A percentile compares a stretch with the other conserved stretches of the same genome.
Evolutionary conservation across 2,888 invertebrate species (phyloP).

Genomic region (Neuroscelio doddi): DNA sequence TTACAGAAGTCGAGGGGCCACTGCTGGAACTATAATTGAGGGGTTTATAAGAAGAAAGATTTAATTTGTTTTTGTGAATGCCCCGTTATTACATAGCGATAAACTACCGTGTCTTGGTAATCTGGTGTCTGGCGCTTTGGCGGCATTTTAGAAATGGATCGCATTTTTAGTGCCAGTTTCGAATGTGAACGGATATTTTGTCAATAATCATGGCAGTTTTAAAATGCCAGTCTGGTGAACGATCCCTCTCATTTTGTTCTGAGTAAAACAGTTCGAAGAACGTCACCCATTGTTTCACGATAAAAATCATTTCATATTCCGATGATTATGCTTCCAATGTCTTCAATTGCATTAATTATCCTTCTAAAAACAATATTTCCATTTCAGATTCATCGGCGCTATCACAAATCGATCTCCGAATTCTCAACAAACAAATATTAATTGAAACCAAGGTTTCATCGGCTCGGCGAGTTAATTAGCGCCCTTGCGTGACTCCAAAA

Average conservation of each 20-base stretch:
- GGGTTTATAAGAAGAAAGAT: slow-evolving; percentile 42
- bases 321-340: too few species aligned
- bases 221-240: too few species aligned
- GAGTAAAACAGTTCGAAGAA: too few species aligned
- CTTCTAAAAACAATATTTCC: too few species aligned
- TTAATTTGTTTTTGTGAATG: slow-evolving; percentile 46
- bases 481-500: too few species aligned
- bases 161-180: background rate
- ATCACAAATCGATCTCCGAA: background rate
- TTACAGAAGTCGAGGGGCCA: slow-evolving; percentile 16
- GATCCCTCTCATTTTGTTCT: too few species aligned
- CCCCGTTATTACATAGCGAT: slow-evolving; percentile 45
- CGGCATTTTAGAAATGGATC: slow-evolving; percentile 2
- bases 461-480: slow-evolving; percentile 12
- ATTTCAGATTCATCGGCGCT: too few species aligned
- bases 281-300: too few species aligned
- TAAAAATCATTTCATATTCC: too few species aligned
- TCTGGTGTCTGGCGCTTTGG: slow-evolving; percentile 17
- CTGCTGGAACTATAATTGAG: too few species aligned
- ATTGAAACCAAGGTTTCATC: slow-evolving; percentile 14
- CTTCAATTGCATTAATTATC: too few species aligned
- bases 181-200: slow-evolving; percentile 1
- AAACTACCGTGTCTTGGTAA: slow-evolving; percentile 43
- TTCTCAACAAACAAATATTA: slow-evolving; percentile 16
- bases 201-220: background rate